A percentile compares a stretch with the other conserved stretches of the same genome.
Conservation (phyloP, 1,140 invertebrate genomes). For the Hypsibius dujardini region DNA sequence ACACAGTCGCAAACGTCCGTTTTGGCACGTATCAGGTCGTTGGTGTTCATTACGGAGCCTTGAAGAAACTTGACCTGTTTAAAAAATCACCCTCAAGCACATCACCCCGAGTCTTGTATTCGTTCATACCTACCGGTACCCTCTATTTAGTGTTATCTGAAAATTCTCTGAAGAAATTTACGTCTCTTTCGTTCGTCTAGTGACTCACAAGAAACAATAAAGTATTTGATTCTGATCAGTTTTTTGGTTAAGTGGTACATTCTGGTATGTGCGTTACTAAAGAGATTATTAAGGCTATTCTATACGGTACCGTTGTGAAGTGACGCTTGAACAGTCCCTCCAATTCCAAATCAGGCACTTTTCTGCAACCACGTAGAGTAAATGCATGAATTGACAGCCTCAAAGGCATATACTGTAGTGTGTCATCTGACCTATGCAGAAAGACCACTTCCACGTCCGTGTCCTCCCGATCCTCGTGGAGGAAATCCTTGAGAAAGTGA, state of each 20-base stretch:
- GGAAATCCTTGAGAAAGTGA: conserved; percentile 99
- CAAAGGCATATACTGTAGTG: too few species aligned
- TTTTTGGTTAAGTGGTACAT: too few species aligned
- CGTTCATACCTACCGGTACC: too few species aligned
- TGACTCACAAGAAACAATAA: too few species aligned
- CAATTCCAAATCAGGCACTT: conserved; percentile 69
- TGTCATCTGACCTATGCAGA: conserved; percentile 72
- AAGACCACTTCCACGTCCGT: conserved; percentile 99
- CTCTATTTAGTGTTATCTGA: too few species aligned
- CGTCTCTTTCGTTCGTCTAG: too few species aligned
- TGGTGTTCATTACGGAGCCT: conserved; percentile 98
- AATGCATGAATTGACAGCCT: not conserved
- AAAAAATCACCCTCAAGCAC: too few species aligned
- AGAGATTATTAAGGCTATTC: too few species aligned
- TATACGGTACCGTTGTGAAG: conserved; percentile 68
- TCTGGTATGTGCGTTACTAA: too few species aligned
- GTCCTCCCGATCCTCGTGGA: conserved; percentile 98
- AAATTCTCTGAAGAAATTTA: too few species aligned
- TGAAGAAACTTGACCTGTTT: conserved; percentile 75
- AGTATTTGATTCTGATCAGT: too few species aligned
- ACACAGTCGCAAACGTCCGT: conserved; percentile 97
- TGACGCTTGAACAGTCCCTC: conserved; percentile 95
- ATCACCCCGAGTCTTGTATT: too few species aligned
- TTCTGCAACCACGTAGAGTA: conserved; percentile 28
- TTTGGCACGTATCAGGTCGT: conserved; percentile 96